Conservation (phyloP, 2,113 vertebrate species). For the Camelus bactrianus region DNA sequence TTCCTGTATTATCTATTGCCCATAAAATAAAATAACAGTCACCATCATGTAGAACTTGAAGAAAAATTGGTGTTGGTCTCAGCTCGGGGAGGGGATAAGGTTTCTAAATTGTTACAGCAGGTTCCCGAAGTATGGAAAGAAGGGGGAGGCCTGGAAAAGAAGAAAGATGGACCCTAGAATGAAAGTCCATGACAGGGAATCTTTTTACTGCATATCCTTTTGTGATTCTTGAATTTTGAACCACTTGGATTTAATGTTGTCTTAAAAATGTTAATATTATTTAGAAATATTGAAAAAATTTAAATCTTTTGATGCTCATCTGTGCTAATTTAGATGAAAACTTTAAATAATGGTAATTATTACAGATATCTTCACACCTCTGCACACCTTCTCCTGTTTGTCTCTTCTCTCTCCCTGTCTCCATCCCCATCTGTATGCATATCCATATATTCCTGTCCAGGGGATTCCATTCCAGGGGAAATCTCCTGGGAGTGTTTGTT, state of each 20-base stretch:
- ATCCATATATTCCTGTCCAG: not conserved
- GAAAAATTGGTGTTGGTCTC: not conserved
- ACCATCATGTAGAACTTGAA: not conserved
- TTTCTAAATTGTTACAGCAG: not conserved
- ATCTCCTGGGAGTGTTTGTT: not conserved
- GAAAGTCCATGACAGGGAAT: not conserved
- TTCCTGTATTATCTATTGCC: not conserved
- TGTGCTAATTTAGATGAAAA: not conserved
- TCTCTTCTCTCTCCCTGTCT: not conserved
- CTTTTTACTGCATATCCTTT: not conserved
- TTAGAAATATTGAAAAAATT: not conserved
- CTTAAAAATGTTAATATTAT: constrained; percentile 42
- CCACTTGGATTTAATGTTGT: not conserved
- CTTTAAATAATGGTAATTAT: not conserved
- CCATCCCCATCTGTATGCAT: not conserved
- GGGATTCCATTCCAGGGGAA: not conserved
- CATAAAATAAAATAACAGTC: constrained; percentile 14
- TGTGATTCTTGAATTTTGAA: constrained; percentile 31
- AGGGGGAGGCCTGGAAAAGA: not conserved
- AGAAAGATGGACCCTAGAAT: not conserved
- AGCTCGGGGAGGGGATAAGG: not conserved
- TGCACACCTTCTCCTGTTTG: no score
- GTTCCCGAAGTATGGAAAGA: not conserved
- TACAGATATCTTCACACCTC: not conserved
- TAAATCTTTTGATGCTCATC: not conserved